These are phyloP conservation scores for Struthidea cinerea DNA, from an alignment of 2,113 vertebrate species.

Conservation along the genomic window DNA sequence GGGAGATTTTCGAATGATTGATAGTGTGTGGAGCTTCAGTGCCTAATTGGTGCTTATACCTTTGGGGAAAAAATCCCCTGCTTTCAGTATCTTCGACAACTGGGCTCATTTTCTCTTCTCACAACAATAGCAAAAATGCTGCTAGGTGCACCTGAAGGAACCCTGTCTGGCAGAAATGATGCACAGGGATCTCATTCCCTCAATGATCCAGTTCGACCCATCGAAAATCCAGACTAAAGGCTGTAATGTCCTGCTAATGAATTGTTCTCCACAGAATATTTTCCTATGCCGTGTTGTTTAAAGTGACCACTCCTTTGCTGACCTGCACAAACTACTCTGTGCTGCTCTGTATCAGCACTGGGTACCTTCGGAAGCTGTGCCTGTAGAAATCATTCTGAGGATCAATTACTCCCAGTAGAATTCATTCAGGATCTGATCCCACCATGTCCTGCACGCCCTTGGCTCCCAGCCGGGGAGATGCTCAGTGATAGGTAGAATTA, in stretches of 20 bases:
- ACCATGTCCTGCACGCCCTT: not conserved
- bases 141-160: not conserved
- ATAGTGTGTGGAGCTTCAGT: not conserved
- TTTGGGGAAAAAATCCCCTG: not conserved
- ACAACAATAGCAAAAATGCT: not conserved
- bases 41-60: not conserved
- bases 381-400: not conserved
- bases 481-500: not conserved
- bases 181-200: not conserved
- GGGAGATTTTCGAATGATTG: not conserved
- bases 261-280: not conserved
- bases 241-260: not conserved
- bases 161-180: not conserved
- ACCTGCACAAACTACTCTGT: not conserved
- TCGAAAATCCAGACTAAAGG: not conserved
- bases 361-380: not conserved
- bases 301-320: not conserved
- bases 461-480: not conserved
- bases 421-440: not conserved
- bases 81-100: not conserved
- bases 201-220: not conserved
- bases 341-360: not conserved
- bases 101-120: not conserved
- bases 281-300: not conserved
- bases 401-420: not conserved